Percentiles rank a stretch among this genome's conserved stretches.
Conservation (phyloP, 1,140 invertebrate species). For the Drosophila pachea region DNA sequence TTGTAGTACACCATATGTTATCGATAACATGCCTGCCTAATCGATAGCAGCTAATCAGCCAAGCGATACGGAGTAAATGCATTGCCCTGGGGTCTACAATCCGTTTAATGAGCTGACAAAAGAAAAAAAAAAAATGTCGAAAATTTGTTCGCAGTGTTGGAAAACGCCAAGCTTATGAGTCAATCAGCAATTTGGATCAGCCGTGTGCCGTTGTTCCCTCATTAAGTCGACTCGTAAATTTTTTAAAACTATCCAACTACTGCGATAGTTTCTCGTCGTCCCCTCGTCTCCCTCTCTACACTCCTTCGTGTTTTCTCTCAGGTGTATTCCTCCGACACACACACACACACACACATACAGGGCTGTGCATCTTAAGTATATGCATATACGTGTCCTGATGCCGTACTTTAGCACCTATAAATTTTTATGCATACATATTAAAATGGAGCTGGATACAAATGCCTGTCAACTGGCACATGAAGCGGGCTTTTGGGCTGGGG, state of each 20-base stretch:
- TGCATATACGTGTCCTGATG: constrained; percentile 65
- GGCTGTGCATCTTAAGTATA: constrained; percentile 43
- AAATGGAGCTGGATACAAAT: constrained; percentile 48
- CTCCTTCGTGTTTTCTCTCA: neutral
- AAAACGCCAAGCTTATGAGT: constrained; percentile 32
- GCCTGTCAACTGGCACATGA: constrained; percentile 33
- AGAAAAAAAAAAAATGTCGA: neutral
- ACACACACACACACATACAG: neutral
- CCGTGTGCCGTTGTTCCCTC: constrained; percentile 37
- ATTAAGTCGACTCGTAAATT: constrained; percentile 52
- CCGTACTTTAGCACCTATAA: constrained; percentile 72
- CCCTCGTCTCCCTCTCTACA: neutral
- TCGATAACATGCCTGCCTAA: too few species aligned
- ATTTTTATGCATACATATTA: constrained; percentile 75
- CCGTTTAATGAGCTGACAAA: too few species aligned
- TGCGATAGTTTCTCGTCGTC: constrained; percentile 44
- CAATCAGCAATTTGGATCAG: constrained; percentile 53
- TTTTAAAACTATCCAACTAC: constrained; percentile 46
- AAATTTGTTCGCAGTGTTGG: neutral
- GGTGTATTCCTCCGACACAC: constrained; percentile 3
- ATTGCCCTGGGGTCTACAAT: too few species aligned
- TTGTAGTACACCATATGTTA: too few species aligned
- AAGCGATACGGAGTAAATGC: too few species aligned
- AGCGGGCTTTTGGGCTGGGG: neutral
- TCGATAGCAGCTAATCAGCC: too few species aligned